phyloP scores from a whole-genome alignment of 2,797 vertebrate species.

The Molossus molossus region DNA sequence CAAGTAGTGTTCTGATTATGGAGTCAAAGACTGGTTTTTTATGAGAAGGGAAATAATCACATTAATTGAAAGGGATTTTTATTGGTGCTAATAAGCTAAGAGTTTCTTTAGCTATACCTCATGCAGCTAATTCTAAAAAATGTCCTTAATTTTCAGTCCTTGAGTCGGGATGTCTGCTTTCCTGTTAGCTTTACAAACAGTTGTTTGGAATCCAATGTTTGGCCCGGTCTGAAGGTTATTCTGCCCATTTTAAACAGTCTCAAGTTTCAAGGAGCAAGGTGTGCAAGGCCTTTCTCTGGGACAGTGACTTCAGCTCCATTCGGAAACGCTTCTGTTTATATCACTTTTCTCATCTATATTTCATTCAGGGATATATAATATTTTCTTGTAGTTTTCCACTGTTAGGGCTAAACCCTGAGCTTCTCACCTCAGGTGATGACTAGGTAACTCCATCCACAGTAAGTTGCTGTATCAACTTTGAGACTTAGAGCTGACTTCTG shows the following conservation, averaged over 20 bases:
- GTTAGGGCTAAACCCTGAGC: neutral
- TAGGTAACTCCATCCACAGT: neutral
- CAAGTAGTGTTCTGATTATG: neutral
- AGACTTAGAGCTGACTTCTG: neutral
- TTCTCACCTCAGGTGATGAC: neutral
- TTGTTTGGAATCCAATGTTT: neutral
- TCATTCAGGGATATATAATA: neutral
- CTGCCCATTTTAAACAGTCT: neutral
- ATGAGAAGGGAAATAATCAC: neutral
- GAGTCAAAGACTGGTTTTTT: neutral
- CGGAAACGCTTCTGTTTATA: neutral
- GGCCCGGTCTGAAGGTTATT: neutral
- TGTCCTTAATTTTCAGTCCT: neutral
- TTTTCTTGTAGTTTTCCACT: neutral
- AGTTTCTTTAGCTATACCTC: neutral
- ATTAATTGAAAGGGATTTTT: neutral
- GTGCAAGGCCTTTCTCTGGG: neutral
- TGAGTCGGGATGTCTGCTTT: neutral
- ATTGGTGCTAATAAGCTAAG: neutral
- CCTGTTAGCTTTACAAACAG: neutral
- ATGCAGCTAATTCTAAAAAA: neutral
- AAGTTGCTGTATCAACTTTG: neutral
- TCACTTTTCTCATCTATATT: neutral
- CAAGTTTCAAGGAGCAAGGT: neutral
- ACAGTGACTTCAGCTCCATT: neutral